Evolutionary conservation across 2,888 invertebrate species (phyloP), one percentile per base, ranked within the genome.

Genomic region (Megastigmus dorsalis): DNA sequence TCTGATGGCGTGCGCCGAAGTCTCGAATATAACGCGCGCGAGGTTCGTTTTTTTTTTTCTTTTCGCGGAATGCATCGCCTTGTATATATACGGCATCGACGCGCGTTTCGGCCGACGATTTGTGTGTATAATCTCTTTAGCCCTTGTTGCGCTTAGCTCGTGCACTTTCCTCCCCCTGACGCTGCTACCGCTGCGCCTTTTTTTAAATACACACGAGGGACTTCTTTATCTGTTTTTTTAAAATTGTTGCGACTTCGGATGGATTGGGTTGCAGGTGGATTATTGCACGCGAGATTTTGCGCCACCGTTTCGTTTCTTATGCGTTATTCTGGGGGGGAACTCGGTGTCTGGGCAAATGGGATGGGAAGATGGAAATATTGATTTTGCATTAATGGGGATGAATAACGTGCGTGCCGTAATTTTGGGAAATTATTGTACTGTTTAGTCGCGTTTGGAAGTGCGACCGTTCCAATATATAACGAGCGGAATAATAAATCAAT

Each of bases 51-150:
- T 45, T 13, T 10, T 54, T 67, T 45, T 59, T n/a, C n/a, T 41
- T 62, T 73, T 73, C 73, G 73, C 60, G 55, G 67, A 73, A 73
- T 52, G 71, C 55, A 63, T 48, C 48, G 57, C 33, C 50, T n/a
- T n/a, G n/a, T n/a, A n/a, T n/a, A n/a, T n/a, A n/a, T n/a, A n/a
- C n/a, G n/a, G n/a, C n/a, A n/a, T n/a, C n/a, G n/a, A n/a, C n/a
- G n/a, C n/a, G n/a, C n/a, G n/a, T n/a, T n/a, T n/a, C n/a, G n/a
- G n/a, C n/a, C n/a, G n/a, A n/a, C n/a, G n/a, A n/a, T n/a, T n/a
- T n/a, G n/a, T n/a, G n/a, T n/a, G n/a, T n/a, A n/a, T n/a, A n/a
- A n/a, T n/a, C n/a, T n/a, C n/a, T n/a, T n/a, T n/a, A n/a, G n/a
- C n/a, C n/a, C n/a, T n/a, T n/a, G n/a, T n/a, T n/a, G n/a, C n/a